A percentile compares a stretch with the other conserved stretches of the same genome.
These are phyloP conservation scores for Trogon surrucura DNA, from an alignment of 2,113 vertebrate genomes.

Conservation along the genomic window DNA sequence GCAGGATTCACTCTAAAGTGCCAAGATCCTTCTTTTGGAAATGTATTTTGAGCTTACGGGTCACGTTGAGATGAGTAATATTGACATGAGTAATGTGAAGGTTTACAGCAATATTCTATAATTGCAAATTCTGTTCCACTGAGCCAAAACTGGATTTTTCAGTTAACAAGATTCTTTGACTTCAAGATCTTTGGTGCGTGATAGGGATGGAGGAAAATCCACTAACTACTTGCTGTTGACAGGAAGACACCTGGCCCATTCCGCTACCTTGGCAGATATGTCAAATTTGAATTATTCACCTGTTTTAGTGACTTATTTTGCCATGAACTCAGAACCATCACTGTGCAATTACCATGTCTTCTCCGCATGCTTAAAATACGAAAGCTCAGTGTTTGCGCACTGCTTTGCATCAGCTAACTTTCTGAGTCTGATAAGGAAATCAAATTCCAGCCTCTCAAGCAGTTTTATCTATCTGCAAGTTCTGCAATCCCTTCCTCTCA, in stretches of 20 bases:
- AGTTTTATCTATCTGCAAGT: neutral
- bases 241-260: neutral
- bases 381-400: neutral
- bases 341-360: conserved; percentile 1
- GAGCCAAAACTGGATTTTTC: neutral
- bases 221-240: neutral
- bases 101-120: neutral
- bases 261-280: neutral
- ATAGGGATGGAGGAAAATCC: neutral
- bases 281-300: conserved; percentile 16
- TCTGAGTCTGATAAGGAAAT: conserved; percentile 47
- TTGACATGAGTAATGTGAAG: neutral
- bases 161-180: neutral
- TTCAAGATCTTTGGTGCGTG: conserved; percentile 29
- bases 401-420: neutral
- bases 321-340: neutral
- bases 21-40: neutral
- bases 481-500: neutral
- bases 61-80: neutral
- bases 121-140: conserved; percentile 14
- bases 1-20: neutral
- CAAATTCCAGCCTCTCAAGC: conserved; percentile 5
- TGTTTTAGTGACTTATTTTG: conserved; percentile 32
- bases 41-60: neutral
- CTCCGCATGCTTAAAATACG: neutral